phyloP scores from a whole-genome alignment of 1,140 invertebrate genomes.

The Gryon sp. region DNA sequence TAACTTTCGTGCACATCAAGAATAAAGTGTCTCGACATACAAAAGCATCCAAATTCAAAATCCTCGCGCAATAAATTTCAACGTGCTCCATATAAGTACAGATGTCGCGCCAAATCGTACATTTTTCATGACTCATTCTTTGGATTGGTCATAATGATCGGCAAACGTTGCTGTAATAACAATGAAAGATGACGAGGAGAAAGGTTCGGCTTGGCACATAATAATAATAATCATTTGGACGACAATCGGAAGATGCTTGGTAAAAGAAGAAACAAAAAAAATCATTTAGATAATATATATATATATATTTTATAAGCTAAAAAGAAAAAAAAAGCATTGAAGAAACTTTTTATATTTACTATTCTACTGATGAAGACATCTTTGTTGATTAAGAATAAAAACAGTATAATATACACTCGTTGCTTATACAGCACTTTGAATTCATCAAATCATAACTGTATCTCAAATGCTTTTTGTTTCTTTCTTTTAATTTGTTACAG shows the following conservation, averaged over 20 bases:
- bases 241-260: neutral
- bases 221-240: neutral
- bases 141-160: slow-evolving; percentile 50
- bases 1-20: slow-evolving; percentile 42
- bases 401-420: too few species aligned
- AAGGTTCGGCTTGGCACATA: slow-evolving; percentile 42
- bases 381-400: too few species aligned
- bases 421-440: too few species aligned
- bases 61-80: slow-evolving; percentile 48
- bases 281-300: too few species aligned
- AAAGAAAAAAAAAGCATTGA: too few species aligned
- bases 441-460: too few species aligned
- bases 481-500: too few species aligned
- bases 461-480: too few species aligned
- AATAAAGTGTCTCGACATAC: slow-evolving; percentile 22
- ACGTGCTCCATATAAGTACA: slow-evolving; percentile 57
- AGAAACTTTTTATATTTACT: too few species aligned
- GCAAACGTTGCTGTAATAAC: slow-evolving; percentile 41
- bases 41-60: slow-evolving; percentile 52
- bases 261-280: neutral
- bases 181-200: slow-evolving; percentile 62
- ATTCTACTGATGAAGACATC: too few species aligned
- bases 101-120: slow-evolving; percentile 50
- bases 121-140: slow-evolving; percentile 57
- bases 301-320: too few species aligned